A percentile compares a stretch with the other conserved stretches of the same genome.
These are phyloP conservation scores for Pempheris klunzingeri DNA, from an alignment of 2,797 vertebrate species.

Conservation along the genomic window DNA sequence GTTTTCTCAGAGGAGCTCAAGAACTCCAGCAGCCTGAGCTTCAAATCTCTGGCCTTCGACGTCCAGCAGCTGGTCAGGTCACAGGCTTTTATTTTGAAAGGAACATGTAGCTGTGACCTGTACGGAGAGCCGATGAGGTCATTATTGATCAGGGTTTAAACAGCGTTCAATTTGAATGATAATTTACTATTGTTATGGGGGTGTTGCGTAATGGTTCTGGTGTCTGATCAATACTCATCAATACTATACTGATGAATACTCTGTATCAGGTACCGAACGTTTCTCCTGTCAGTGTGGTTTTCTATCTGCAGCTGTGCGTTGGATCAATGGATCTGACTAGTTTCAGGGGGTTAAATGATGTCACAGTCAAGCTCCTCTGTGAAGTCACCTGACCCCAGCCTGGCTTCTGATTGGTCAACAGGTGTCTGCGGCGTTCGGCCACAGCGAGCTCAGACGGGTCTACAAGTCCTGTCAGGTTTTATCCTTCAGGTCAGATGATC, in stretches of 20 bases:
- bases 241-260: no score
- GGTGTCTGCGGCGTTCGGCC: constrained; percentile 71
- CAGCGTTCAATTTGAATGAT: no score
- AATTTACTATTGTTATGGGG: no score
- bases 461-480: constrained; percentile 74
- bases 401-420: constrained; percentile 62
- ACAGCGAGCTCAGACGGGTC: constrained; percentile 46
- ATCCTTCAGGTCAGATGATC: constrained; percentile 78
- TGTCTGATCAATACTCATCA: no score
- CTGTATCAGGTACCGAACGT: no score
- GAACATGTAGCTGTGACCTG: not conserved
- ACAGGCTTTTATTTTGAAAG: constrained; percentile 17
- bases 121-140: no score
- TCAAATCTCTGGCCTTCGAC: constrained; percentile 83
- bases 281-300: no score
- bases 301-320: no score
- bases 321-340: not conserved
- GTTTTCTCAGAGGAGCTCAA: constrained; percentile 77
- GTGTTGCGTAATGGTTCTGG: no score
- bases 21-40: constrained; percentile 74
- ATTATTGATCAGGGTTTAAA: no score
- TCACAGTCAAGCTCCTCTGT: not conserved
- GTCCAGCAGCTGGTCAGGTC: constrained; percentile 78
- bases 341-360: not conserved
- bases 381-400: constrained; percentile 1